Evolutionary conservation across 2,113 vertebrate species (phyloP), one percentile per base, ranked within the genome.

Genomic region (Hoplias malabaricus): DNA sequence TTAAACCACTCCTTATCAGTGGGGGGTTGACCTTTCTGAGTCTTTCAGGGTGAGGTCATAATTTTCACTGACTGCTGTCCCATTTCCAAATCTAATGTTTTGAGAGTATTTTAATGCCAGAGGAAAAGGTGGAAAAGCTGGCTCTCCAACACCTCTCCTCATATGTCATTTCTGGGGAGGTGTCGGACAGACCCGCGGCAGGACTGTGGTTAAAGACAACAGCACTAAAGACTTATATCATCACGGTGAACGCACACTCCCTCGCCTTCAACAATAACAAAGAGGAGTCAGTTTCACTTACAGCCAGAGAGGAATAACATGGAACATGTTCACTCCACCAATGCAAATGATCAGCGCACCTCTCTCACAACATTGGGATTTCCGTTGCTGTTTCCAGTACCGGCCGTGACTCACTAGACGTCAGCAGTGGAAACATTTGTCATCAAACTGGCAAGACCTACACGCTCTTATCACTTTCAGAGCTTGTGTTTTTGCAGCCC

Each of bases 201-300:
- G 80, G 78, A 88, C 84, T 74, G 74, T 73, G 84, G 88, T 86
- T 84, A 86, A 88, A 89, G 82, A 84, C 80, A 84, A 87, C 84
- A 78, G n/a, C 73, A 79, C 83, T 85, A 66, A 77, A 7, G 68
- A 73, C 80, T 75, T 54, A 79, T 80, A 85, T 85, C 82, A 76
- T 80, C 62, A 73, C 53, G 79, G 72, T 75, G 79, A 86, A 84
- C 79, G 80, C 69, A 78, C 72, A 78, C 73, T 62, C 75, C 81
- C 83, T 81, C 75, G 86, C 83, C 87, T 87, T 83, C 88, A 91
- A 89, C 87, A 93, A 92, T 88, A 88, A 88, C 3, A 84, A 80
- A 67, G 77, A 84, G 77, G 81, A 82, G 87, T 85, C 88, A 80
- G 77, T 65, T 88, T 88, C 83, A 80, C 80, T 91, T 89, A 86